phyloP scores from a whole-genome alignment of 2,888 invertebrate genomes.

The Plebejus argus region DNA sequence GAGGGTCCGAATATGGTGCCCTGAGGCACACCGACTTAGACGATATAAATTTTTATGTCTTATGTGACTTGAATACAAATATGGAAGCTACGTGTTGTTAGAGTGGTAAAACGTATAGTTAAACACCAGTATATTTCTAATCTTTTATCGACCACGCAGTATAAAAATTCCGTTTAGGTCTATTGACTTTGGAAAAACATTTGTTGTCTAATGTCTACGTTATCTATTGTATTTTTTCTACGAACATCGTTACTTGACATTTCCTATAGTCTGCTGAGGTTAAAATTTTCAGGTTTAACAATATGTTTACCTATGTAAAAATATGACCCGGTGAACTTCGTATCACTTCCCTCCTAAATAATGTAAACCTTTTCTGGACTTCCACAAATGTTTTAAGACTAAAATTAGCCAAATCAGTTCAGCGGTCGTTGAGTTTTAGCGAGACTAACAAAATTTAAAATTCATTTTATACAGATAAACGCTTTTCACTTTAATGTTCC shows the following conservation, averaged over 20 bases:
- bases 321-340: too few species aligned
- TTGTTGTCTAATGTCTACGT: not conserved
- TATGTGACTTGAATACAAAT: slow-evolving; percentile 13
- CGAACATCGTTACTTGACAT: not conserved
- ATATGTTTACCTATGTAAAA: not conserved
- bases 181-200: not conserved
- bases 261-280: not conserved
- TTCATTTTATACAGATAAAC: not conserved
- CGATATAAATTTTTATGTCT: slow-evolving; percentile 10
- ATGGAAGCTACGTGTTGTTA: not conserved
- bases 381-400: too few species aligned
- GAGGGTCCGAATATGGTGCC: slow-evolving; percentile 10
- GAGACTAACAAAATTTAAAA: too few species aligned
- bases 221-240: not conserved
- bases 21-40: not conserved
- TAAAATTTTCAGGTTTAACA: not conserved
- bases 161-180: not conserved
- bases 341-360: too few species aligned
- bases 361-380: too few species aligned
- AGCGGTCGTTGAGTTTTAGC: too few species aligned
- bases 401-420: too few species aligned
- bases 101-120: not conserved
- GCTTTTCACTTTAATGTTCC: not conserved
- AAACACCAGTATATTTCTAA: not conserved
- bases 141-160: not conserved